These are phyloP conservation scores for Apodemia hepburni DNA, from an alignment of 2,888 invertebrate genomes.

Conservation along the genomic window DNA sequence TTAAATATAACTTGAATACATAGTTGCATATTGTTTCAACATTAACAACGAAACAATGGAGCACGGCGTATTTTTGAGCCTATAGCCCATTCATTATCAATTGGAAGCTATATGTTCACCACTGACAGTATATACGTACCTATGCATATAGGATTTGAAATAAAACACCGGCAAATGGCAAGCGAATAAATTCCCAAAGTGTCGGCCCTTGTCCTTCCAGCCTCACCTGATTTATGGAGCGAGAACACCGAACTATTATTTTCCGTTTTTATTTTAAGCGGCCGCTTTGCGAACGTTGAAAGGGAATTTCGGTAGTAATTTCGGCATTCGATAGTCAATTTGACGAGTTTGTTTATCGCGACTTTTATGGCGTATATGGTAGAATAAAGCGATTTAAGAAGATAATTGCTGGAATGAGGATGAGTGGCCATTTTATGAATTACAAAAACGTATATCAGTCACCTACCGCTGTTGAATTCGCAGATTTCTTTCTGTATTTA, in stretches of 20 bases:
- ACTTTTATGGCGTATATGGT: constrained; percentile 21
- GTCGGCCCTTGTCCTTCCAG: constrained; percentile 46
- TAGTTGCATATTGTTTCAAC: constrained; percentile 25
- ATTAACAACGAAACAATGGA: constrained; percentile 31
- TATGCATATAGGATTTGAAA: constrained; percentile 38
- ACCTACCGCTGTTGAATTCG: not conserved
- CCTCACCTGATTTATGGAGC: constrained; percentile 69
- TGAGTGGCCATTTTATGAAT: not conserved
- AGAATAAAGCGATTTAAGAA: constrained; percentile 10
- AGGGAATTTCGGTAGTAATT: constrained; percentile 49
- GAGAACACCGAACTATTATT: constrained; percentile 66
- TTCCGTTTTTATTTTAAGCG: constrained; percentile 59
- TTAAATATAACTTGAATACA: constrained; percentile 9
- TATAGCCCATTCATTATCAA: constrained; percentile 35
- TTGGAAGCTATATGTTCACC: constrained; percentile 39
- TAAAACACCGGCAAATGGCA: constrained; percentile 40
- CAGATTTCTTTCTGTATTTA: no score
- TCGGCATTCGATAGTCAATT: constrained; percentile 40
- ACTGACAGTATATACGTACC: constrained; percentile 35
- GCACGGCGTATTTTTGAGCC: constrained; percentile 29
- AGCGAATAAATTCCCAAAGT: constrained; percentile 70
- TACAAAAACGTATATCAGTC: not conserved
- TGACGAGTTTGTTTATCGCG: constrained; percentile 27
- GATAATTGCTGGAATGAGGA: constrained; percentile 12
- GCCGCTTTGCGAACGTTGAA: constrained; percentile 50